These are phyloP conservation scores for Arrhamphus sclerolepis DNA, from an alignment of 2,797 vertebrate genomes.

Conservation along the genomic window DNA sequence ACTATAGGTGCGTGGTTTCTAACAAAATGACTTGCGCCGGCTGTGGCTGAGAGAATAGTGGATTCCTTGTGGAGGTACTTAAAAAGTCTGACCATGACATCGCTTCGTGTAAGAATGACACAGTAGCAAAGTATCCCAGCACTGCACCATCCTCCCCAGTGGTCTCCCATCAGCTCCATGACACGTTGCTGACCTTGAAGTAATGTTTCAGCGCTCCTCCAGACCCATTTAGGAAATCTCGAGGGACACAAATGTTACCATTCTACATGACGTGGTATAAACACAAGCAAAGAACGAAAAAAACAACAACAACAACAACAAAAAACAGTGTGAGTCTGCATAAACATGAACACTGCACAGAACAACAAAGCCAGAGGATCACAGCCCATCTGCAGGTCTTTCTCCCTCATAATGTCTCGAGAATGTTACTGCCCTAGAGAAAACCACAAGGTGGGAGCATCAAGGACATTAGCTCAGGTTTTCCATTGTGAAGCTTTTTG, in stretches of 20 bases:
- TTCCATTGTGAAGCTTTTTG: constrained; percentile 75
- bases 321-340: constrained; percentile 8
- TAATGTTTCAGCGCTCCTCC: constrained; percentile 49
- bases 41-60: constrained; percentile 17
- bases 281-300: constrained; percentile 27
- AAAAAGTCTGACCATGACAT: constrained; percentile 61
- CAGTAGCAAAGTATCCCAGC: constrained; percentile 63
- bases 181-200: constrained; percentile 69
- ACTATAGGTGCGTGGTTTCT: constrained; percentile 41
- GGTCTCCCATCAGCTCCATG: constrained; percentile 50
- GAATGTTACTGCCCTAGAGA: constrained; percentile 62
- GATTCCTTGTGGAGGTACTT: constrained; percentile 43
- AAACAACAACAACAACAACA: too few species aligned
- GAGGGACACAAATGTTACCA: constrained; percentile 34
- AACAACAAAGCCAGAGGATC: constrained; percentile 31
- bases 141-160: constrained; percentile 35
- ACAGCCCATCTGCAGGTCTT: constrained; percentile 53
- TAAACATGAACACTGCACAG: constrained; percentile 11
- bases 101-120: constrained; percentile 58
- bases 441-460: constrained; percentile 72
- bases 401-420: constrained; percentile 59
- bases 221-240: constrained; percentile 59
- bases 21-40: constrained; percentile 40
- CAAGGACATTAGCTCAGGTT: constrained; percentile 76
- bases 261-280: constrained; percentile 29